These are phyloP conservation scores for Cactoblastis cactorum DNA, from an alignment of 2,888 invertebrate genomes.

Conservation along the genomic window DNA sequence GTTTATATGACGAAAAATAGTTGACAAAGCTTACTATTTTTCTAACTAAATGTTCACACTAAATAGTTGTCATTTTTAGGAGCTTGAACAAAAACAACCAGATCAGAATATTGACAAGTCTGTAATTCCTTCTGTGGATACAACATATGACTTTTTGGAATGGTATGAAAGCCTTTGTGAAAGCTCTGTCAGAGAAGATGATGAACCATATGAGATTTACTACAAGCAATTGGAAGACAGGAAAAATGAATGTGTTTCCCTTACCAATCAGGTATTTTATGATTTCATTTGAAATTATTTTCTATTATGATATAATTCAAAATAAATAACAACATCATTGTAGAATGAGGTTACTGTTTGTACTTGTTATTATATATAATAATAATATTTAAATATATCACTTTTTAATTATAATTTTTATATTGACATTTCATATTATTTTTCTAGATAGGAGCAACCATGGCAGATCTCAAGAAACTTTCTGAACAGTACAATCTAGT, in stretches of 20 bases:
- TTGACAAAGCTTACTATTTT: too few relatives aligned
- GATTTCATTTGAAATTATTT: neutral
- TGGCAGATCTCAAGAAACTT: slow-evolving; percentile 85
- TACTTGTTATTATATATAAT: too few relatives aligned
- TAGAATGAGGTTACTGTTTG: too few relatives aligned
- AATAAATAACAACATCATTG: too few relatives aligned
- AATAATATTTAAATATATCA: too few relatives aligned
- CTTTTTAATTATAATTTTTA: too few relatives aligned
- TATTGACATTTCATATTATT: neutral
- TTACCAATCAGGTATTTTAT: slow-evolving; percentile 78
- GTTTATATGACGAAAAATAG: too few relatives aligned
- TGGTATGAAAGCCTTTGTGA: slow-evolving; percentile 88
- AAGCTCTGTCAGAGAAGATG: slow-evolving; percentile 83
- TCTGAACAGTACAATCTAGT: slow-evolving; percentile 91
- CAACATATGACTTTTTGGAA: slow-evolving; percentile 85
- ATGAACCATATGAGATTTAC: slow-evolving; percentile 84
- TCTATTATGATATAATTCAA: too few relatives aligned
- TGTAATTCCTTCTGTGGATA: slow-evolving; percentile 68
- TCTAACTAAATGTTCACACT: neutral
- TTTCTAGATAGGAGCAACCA: slow-evolving; percentile 82
- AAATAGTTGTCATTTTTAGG: slow-evolving; percentile 23
- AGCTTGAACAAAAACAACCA: slow-evolving; percentile 22
- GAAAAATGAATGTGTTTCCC: slow-evolving; percentile 82
- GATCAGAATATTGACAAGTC: slow-evolving; percentile 27
- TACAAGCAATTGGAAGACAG: slow-evolving; percentile 84